phyloP scores from a whole-genome alignment of 2,113 vertebrate species.

The Clupea harengus region DNA sequence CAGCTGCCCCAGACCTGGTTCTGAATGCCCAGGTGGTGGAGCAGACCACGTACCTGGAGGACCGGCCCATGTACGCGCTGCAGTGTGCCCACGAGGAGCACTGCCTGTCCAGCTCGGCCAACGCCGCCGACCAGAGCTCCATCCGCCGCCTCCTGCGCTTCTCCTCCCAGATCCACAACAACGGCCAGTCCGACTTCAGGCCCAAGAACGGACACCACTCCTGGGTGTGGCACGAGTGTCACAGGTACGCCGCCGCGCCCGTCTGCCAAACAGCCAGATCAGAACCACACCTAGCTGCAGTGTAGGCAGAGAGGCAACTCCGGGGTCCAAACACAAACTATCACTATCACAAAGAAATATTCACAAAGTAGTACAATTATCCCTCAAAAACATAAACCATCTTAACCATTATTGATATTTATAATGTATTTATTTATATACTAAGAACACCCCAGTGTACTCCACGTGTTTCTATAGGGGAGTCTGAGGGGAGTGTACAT shows the following conservation, averaged over 20 bases:
- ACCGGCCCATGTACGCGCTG: conserved; percentile 88
- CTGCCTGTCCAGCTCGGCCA: conserved; percentile 80
- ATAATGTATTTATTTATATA: too few relatives aligned
- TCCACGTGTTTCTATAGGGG: too few relatives aligned
- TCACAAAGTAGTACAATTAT: too few relatives aligned
- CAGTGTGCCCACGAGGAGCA: conserved; percentile 91
- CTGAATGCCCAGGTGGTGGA: conserved; percentile 85
- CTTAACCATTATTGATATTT: too few relatives aligned
- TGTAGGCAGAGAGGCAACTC: too few relatives aligned
- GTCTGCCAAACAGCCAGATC: too few relatives aligned
- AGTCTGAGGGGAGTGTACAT: too few relatives aligned
- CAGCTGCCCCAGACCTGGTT: conserved; percentile 92
- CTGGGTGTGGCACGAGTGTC: conserved; percentile 96
- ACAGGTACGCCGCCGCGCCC: conserved; percentile 72
- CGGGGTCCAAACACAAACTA: too few relatives aligned
- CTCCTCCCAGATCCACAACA: conserved; percentile 96
- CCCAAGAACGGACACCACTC: conserved; percentile 84
- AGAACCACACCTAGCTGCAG: too few relatives aligned
- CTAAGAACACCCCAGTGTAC: too few relatives aligned
- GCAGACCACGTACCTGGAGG: conserved; percentile 91
- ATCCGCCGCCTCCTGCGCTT: conserved; percentile 89
- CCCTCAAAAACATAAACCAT: too few relatives aligned
- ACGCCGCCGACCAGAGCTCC: conserved; percentile 67
- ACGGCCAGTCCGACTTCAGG: conserved; percentile 87
- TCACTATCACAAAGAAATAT: too few relatives aligned